A percentile compares a stretch with the other conserved stretches of the same genome.
These are phyloP conservation scores for Azemiops feae DNA, from an alignment of 2,113 vertebrate genomes.

Conservation along the genomic window DNA sequence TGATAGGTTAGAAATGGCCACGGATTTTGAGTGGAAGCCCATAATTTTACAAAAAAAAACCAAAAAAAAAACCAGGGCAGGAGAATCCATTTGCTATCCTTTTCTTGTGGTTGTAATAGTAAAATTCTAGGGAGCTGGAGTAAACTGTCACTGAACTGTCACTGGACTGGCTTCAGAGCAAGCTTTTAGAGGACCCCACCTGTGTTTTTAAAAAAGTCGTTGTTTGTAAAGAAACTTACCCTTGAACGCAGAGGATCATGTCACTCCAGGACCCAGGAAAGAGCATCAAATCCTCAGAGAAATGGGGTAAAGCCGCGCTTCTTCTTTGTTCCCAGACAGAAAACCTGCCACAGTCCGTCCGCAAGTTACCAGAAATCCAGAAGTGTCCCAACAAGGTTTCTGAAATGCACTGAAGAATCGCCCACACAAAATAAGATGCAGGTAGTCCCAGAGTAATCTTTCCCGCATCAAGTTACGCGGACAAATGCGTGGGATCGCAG, in stretches of 20 bases:
- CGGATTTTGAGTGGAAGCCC: neutral
- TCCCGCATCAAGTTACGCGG: constrained; percentile 2
- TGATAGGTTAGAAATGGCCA: neutral
- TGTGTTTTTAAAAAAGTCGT: neutral
- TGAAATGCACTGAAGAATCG: neutral
- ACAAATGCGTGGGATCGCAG: neutral
- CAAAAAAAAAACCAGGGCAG: neutral
- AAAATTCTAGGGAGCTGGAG: neutral
- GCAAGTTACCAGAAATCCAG: neutral
- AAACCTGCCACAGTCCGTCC: neutral
- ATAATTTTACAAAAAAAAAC: neutral
- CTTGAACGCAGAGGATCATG: constrained; percentile 79
- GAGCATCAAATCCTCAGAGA: constrained; percentile 59
- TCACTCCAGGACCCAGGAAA: constrained; percentile 70
- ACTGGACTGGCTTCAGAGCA: neutral
- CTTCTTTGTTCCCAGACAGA: constrained; percentile 5
- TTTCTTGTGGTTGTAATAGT: neutral
- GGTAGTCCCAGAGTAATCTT: neutral
- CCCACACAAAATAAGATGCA: neutral
- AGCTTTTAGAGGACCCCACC: neutral
- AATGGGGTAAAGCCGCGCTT: constrained; percentile 8
- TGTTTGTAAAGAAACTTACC: constrained; percentile 62
- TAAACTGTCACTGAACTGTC: neutral
- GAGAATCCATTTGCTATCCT: no score
- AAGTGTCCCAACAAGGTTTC: constrained; percentile 4